phyloP scores from a whole-genome alignment of 2,113 vertebrate species.

The Hydropotes inermis region DNA sequence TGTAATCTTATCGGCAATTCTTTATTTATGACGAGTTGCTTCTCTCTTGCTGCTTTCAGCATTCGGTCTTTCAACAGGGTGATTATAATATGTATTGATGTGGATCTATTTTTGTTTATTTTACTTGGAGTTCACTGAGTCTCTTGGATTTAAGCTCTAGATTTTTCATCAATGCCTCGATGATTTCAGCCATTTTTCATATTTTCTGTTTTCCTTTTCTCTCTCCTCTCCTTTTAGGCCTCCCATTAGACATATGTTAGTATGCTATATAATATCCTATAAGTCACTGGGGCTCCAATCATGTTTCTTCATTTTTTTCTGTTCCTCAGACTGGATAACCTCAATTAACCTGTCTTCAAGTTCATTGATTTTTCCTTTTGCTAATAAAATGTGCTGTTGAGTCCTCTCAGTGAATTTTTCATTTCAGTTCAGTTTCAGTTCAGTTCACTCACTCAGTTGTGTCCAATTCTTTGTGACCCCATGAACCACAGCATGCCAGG shows the following conservation, averaged over 20 bases:
- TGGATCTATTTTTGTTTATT: neutral
- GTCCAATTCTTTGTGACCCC: too few species aligned
- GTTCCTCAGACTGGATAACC: neutral
- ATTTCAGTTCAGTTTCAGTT: neutral
- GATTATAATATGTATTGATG: neutral
- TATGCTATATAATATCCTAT: neutral
- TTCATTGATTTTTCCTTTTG: neutral
- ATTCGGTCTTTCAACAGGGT: neutral
- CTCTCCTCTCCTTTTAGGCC: neutral
- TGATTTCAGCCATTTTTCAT: neutral
- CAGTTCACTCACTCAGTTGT: too few species aligned
- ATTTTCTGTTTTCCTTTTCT: neutral
- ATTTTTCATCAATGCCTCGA: neutral
- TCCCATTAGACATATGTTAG: neutral
- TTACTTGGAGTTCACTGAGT: neutral
- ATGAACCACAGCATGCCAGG: too few species aligned
- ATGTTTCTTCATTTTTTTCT: neutral
- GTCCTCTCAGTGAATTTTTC: neutral
- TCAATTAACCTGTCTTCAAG: neutral
- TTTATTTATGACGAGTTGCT: neutral
- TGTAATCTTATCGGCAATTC: neutral
- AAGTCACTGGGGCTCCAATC: neutral
- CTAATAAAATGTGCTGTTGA: neutral
- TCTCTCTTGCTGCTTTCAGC: neutral
- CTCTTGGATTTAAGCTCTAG: neutral